Conservation (phyloP, 2,113 vertebrate genomes). For the Pycnonotus jocosus region DNA sequence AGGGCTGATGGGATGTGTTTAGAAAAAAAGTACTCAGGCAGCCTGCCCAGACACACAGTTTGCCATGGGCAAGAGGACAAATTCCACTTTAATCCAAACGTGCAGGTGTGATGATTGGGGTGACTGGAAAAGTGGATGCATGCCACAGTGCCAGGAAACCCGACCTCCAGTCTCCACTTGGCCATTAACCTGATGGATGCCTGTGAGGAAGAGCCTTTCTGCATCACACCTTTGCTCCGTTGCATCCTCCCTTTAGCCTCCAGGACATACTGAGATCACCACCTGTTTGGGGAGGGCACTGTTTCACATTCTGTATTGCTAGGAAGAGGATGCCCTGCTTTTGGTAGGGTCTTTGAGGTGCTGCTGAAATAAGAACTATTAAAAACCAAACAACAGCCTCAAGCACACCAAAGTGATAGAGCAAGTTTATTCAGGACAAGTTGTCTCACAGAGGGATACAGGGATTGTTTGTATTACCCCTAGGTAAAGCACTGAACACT, state of each 20-base stretch:
- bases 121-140: neutral
- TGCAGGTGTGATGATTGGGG: neutral
- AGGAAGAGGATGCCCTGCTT: neutral
- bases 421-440: neutral
- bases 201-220: neutral
- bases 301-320: neutral
- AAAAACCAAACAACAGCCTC: neutral
- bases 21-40: neutral
- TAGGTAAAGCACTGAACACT: neutral
- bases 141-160: neutral
- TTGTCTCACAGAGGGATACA: neutral
- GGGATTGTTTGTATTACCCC: neutral
- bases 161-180: rapidly evolving
- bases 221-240: neutral
- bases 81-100: neutral
- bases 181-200: neutral
- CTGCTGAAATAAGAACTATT: neutral
- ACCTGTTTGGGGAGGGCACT: neutral
- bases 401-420: neutral
- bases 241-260: neutral
- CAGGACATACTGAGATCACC: neutral
- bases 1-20: neutral
- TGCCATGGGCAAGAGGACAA: rapidly evolving
- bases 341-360: neutral
- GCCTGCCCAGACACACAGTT: neutral